Conservation (phyloP, 2,113 vertebrate genomes). For the Vombatus ursinus region DNA sequence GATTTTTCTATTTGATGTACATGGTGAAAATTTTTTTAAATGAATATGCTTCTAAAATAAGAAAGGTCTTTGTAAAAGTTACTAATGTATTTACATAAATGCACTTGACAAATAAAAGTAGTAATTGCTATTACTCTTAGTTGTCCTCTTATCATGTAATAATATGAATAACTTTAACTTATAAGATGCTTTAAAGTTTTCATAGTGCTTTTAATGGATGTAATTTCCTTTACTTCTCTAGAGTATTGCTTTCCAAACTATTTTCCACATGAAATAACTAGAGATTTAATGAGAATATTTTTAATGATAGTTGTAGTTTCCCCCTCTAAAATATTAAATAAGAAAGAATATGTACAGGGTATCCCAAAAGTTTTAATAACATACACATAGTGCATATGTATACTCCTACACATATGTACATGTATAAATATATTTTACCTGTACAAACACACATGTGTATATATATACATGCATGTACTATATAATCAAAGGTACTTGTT, state of each 20-base stretch:
- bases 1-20: constrained; percentile 32
- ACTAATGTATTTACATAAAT: neutral
- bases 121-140: neutral
- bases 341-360: neutral
- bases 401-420: neutral
- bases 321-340: neutral
- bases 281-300: neutral
- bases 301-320: neutral
- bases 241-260: neutral
- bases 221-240: neutral
- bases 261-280: neutral
- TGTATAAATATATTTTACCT: neutral
- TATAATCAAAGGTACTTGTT: neutral
- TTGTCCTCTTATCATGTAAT: neutral
- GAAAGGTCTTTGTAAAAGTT: neutral
- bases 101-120: neutral
- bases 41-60: constrained; percentile 22
- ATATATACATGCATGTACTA: neutral
- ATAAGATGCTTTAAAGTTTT: neutral
- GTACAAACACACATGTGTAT: neutral
- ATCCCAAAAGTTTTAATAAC: neutral
- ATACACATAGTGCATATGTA: neutral
- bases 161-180: neutral
- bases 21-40: constrained; percentile 29
- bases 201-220: neutral